A percentile compares a stretch with the other conserved stretches of the same genome.
These are phyloP conservation scores for Rhadina sibilatrix DNA, from an alignment of 2,113 vertebrate genomes.

Conservation along the genomic window DNA sequence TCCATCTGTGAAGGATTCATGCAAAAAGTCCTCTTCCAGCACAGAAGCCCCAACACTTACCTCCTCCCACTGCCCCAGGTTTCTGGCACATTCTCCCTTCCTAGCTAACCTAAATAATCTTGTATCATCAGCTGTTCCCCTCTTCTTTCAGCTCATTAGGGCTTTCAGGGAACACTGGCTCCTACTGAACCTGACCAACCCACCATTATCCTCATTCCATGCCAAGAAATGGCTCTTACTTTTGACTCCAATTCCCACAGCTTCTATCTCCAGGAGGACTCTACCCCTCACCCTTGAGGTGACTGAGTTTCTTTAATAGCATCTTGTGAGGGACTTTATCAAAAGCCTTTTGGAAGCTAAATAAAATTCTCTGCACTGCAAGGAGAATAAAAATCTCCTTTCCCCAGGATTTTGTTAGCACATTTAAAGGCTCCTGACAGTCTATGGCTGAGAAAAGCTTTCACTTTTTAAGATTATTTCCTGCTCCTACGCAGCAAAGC, in stretches of 20 bases:
- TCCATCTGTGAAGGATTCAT: not conserved
- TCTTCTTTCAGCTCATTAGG: conserved; percentile 40
- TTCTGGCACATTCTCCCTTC: not conserved
- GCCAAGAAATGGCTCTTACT: not conserved
- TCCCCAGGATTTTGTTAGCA: conserved; percentile 29
- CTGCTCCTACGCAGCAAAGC: conserved; percentile 30
- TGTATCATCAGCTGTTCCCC: not conserved
- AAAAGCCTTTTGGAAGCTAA: conserved; percentile 54
- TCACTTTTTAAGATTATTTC: conserved; percentile 45
- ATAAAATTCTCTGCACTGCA: not conserved
- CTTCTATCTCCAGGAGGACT: not conserved
- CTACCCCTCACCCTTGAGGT: conserved; percentile 20
- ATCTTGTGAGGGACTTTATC: conserved; percentile 24
- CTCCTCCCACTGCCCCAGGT: not conserved
- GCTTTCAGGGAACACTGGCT: not conserved
- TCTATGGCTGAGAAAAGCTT: conserved; percentile 34
- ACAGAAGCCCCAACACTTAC: not conserved
- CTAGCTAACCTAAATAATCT: conserved; percentile 28
- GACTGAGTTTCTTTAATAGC: conserved; percentile 24
- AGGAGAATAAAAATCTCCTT: not conserved
- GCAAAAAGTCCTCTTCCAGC: not conserved
- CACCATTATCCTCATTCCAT: conserved; percentile 17
- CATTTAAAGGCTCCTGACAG: conserved; percentile 41
- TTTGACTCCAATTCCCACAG: not conserved
- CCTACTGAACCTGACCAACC: not conserved